phyloP scores from a whole-genome alignment of 1,140 invertebrate genomes.

The Aporrectodea caliginosa region DNA sequence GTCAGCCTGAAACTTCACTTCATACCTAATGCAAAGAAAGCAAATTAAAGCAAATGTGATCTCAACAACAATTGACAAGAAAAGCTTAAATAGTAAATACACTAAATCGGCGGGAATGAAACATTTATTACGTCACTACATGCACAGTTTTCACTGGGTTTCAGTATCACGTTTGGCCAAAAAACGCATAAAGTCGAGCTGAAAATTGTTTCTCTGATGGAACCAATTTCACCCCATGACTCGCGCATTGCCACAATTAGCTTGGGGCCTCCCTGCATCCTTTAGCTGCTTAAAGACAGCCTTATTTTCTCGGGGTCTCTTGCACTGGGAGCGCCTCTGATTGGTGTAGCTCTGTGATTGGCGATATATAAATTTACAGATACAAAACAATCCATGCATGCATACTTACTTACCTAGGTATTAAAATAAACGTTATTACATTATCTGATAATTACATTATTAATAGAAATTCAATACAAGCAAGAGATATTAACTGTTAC shows the following conservation, averaged over 20 bases:
- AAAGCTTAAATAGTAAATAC: too few species aligned
- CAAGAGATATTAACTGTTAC: slow-evolving; percentile 48
- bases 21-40: slow-evolving; percentile 53
- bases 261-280: too few species aligned
- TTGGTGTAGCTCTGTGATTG: too few species aligned
- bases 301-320: too few species aligned
- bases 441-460: neutral
- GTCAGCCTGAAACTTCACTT: slow-evolving; percentile 75
- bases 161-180: neutral
- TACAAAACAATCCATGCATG: neutral
- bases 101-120: neutral
- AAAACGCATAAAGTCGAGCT: neutral
- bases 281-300: too few species aligned
- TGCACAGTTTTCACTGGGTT: neutral
- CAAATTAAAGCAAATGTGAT: neutral
- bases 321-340: too few species aligned
- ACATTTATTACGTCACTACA: neutral
- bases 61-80: neutral
- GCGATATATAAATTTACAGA: too few species aligned
- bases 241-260: neutral
- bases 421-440: neutral
- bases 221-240: neutral
- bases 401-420: neutral
- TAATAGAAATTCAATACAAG: neutral
- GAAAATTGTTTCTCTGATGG: neutral